These are phyloP conservation scores for Dichetophora obliterata DNA, from an alignment of 2,888 invertebrate genomes.

Conservation along the genomic window DNA sequence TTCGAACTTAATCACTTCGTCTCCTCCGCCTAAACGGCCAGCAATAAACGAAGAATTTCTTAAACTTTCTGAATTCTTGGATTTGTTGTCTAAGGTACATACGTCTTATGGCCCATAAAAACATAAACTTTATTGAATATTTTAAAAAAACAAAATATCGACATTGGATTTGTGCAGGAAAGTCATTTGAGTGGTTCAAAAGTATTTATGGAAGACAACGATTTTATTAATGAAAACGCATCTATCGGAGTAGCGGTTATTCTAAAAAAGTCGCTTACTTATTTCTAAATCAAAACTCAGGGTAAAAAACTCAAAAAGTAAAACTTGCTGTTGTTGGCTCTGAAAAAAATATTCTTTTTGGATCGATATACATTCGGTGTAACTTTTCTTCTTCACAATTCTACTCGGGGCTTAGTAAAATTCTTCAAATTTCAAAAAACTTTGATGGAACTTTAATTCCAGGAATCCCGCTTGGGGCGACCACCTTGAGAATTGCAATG, in stretches of 20 bases:
- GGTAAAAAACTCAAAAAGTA: too few species aligned
- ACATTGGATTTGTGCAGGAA: slow-evolving; percentile 16
- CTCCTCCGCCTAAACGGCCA: neutral
- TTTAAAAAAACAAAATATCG: neutral
- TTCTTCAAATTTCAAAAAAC: neutral
- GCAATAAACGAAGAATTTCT: slow-evolving; percentile 11
- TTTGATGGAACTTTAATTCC: slow-evolving; percentile 19
- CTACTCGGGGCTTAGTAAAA: neutral
- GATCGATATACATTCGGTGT: neutral
- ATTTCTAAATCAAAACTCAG: too few species aligned
- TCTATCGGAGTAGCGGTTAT: neutral
- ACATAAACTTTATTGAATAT: neutral
- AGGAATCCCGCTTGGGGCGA: neutral
- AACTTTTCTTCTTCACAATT: neutral
- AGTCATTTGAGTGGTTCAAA: neutral
- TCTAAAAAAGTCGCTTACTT: neutral
- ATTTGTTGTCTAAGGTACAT: slow-evolving; percentile 2
- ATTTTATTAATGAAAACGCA: slow-evolving; percentile 7
- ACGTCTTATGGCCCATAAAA: slow-evolving; percentile 7
- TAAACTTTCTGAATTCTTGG: slow-evolving; percentile 11
- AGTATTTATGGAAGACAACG: neutral
- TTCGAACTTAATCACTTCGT: too few species aligned
- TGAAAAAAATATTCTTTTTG: neutral
- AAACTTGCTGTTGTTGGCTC: neutral
- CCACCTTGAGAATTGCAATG: slow-evolving; percentile 22